Base-by-base conservation (phyloP, 2,888 invertebrate species). In the Unio delphinus region DNA sequence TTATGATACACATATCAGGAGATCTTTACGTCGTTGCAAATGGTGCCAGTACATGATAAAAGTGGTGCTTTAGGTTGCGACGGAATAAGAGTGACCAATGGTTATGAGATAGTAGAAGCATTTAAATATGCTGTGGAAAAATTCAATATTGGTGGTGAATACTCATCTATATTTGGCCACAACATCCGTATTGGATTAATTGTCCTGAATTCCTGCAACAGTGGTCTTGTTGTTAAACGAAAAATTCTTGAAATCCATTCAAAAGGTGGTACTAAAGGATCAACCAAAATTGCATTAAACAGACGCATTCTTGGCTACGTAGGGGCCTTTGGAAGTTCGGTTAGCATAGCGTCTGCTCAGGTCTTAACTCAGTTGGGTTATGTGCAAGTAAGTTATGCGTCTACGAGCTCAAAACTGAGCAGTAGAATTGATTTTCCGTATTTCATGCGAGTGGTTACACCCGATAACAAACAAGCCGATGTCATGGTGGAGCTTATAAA, bases 381-480 rank as follows among this genome's bases (percentile, higher is more conserved):
- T 15, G 62, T 62, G 34, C 34, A 26, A 62, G 34, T 62, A 62
- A 28, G 26, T n/a, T 62, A 62, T 30, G 62, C 0, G 62, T 26
- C 62, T 2, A 62, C 62, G 26, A 30, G 15, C 20, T 18, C 62
- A 62, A 8, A 23, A 8, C 34, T 62, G 26, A 62, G 62, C 4
- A 28, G 20, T 30, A 11, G 62, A 62, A n/a, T 8, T 28, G 26
- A 28, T 15, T 30, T 26, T 28, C 62, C 62, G 3, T 28, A 26
- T n/a, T 62, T 62, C 28, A 26, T 62, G 28, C 26, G 62, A 30
- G 34, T 30, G 8, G 30, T 30, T 28, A 26, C 62, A 30, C 8
- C 26, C 8, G 62, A 62, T 30, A 30, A 11, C 6, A 62, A 62
- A 30, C 62, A 62, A 30, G 26, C 34, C 26, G 26, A 28, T 26